Percentiles rank a stretch among this genome's conserved stretches.
Conservation (phyloP, 2,888 invertebrate genomes). For the Slavum lentiscoides region DNA sequence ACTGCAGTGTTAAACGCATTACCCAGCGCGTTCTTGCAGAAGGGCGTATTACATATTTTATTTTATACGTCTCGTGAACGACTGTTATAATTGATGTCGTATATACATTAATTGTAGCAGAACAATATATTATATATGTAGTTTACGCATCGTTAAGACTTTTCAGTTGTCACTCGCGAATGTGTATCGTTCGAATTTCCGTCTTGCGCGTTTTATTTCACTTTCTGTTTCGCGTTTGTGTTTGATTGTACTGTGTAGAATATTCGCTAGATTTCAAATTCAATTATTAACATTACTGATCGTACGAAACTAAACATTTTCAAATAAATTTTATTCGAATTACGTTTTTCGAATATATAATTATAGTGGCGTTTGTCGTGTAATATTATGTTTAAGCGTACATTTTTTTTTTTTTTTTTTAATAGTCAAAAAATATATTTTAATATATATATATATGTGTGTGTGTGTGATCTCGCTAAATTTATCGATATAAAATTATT, state of each 20-base stretch:
- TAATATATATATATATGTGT: no score
- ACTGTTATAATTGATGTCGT: constrained; percentile 12
- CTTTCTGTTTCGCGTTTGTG: constrained; percentile 20
- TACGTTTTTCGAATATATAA: no score
- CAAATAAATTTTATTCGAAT: no score
- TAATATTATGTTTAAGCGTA: no score
- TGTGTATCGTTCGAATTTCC: constrained; percentile 7
- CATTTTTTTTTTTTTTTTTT: no score
- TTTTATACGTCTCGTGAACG: background rate
- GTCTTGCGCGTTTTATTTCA: constrained; percentile 15
- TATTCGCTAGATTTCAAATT: background rate
- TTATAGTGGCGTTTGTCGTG: no score
- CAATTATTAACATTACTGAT: no score
- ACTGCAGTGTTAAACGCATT: no score
- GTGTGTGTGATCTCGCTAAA: no score
- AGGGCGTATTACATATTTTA: background rate
- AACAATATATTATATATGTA: constrained; percentile 17
- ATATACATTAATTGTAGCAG: constrained; percentile 1
- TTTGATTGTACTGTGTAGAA: background rate
- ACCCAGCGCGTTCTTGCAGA: background rate
- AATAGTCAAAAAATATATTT: no score
- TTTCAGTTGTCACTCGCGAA: constrained; percentile 19
- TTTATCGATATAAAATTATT: no score
- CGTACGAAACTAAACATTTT: no score
- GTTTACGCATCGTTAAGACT: constrained; percentile 43